Base-by-base conservation (phyloP, 2,888 invertebrate genomes). In the Bruchidius siliquastri region DNA sequence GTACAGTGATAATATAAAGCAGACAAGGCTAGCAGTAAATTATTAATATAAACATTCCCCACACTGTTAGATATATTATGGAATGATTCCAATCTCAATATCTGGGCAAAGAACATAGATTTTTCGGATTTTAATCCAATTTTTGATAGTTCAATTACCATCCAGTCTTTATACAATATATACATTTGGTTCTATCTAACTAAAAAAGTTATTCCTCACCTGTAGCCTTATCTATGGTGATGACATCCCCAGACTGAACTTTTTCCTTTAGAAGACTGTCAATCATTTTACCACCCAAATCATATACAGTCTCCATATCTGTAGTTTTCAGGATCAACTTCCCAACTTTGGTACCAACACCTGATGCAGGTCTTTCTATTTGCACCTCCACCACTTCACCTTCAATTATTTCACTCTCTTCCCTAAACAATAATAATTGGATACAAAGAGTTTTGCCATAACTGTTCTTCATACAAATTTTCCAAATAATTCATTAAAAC, bases 251-350 rank as follows among this genome's bases (percentile, higher is more conserved):
- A 0, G 96, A 94, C 89, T 95, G 95, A 0, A 96, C 96, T 89
- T 98, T 98, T 83, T 99, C 98, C 83, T 98, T 98, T 81, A 96
- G 92, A 74, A 98, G 90, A 72, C 96, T 95, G 85, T 99, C 98
- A 73, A 99, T 98, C 93, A 99, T 98, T 89, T 99, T 99, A 72
- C 94, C 94, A 0, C 99, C 99, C 84, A 99, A 90, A 86, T 99
- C 99, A 85, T 99, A 99, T 77, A 98, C 94, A 0, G 99, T 99
- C 87, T 99, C 99, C 99, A 99, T 99, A 86, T 99, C 99, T 0
- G 98, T 99, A 0, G 99, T 99, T 88, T 99, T 99, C 70, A 99
- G 88, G 0, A 98, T 99, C 66, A 99, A 88, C 82, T 99, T 96
- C 0, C 98, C 98, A 69, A 96, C 92, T 85, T 96, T 92, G 0